Percentiles rank a stretch among this genome's conserved stretches.
Conservation (phyloP, 2,797 vertebrate genomes). For the Myripristis jacobus region DNA sequence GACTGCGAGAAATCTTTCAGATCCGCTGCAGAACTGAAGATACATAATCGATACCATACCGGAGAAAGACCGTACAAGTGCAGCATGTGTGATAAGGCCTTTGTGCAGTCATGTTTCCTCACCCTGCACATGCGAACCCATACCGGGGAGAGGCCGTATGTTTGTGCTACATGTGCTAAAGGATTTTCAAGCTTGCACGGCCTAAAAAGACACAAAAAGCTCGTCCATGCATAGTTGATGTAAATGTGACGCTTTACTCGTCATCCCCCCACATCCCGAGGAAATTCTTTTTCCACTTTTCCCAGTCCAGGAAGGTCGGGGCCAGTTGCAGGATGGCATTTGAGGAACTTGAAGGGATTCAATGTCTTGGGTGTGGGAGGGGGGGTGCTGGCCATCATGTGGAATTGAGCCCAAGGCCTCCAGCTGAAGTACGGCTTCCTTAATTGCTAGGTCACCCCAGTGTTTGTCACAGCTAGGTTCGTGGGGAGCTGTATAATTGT, state of each 20-base stretch:
- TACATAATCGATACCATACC: slow-evolving; percentile 78
- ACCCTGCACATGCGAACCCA: slow-evolving; percentile 82
- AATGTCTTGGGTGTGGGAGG: background rate
- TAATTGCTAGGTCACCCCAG: slow-evolving; percentile 10
- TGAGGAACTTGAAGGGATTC: background rate
- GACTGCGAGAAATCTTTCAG: slow-evolving; percentile 80
- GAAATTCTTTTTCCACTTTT: slow-evolving; percentile 9
- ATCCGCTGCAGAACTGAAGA: slow-evolving; percentile 76
- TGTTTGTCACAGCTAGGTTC: slow-evolving; percentile 19
- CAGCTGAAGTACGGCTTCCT: slow-evolving; percentile 27
- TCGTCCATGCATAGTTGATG: slow-evolving; percentile 72
- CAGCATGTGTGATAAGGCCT: slow-evolving; percentile 77
- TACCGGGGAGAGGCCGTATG: slow-evolving; percentile 78
- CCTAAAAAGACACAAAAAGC: slow-evolving; percentile 77
- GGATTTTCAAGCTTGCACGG: slow-evolving; percentile 81
- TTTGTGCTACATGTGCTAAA: slow-evolving; percentile 72
- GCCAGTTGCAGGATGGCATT: slow-evolving; percentile 11
- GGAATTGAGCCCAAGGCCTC: slow-evolving; percentile 17
- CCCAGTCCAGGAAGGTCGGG: slow-evolving; percentile 7
- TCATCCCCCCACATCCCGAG: background rate
- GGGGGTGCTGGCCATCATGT: background rate
- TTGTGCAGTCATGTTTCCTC: slow-evolving; percentile 80
- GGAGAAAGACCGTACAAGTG: slow-evolving; percentile 79
- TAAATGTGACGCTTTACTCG: slow-evolving; percentile 3
- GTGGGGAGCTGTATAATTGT: slow-evolving; percentile 59